Conservation (phyloP, 2,888 invertebrate species). For the Anticlea derivata region DNA sequence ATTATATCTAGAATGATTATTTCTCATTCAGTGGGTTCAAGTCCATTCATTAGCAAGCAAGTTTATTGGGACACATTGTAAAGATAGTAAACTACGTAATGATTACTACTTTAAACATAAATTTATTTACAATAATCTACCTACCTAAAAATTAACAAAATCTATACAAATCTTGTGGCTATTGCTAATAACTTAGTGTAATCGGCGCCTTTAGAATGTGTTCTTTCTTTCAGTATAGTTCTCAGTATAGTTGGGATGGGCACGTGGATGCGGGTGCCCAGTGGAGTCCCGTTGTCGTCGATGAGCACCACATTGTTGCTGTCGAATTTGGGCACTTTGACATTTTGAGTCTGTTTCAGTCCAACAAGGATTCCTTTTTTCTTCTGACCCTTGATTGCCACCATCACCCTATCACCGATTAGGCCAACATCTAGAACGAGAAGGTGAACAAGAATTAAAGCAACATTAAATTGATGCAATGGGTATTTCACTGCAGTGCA, state of each 20-base stretch:
- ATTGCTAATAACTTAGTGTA: slow-evolving; percentile 96
- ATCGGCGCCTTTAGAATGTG: slow-evolving; percentile 92
- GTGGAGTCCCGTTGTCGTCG: slow-evolving; percentile 96
- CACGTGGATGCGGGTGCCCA: slow-evolving; percentile 97
- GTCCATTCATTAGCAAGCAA: no score
- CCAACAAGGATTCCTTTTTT: slow-evolving; percentile 94
- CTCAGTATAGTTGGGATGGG: slow-evolving; percentile 96
- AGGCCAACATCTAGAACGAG: slow-evolving; percentile 78
- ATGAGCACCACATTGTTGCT: slow-evolving; percentile 98
- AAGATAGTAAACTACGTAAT: no score
- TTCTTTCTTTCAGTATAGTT: slow-evolving; percentile 92
- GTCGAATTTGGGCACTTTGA: slow-evolving; percentile 95
- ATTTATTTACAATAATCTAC: slow-evolving; percentile 47
- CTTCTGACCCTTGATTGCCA: slow-evolving; percentile 97
- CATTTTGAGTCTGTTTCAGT: slow-evolving; percentile 90
- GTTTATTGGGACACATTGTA: no score
- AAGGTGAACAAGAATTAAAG: slow-evolving; percentile 21
- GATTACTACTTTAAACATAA: slow-evolving; percentile 14
- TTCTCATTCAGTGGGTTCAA: no score
- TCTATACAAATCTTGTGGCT: slow-evolving; percentile 93
- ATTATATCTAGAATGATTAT: no score
- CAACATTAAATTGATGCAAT: no score
- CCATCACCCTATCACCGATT: slow-evolving; percentile 93
- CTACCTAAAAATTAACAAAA: slow-evolving; percentile 33
- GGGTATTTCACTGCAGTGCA: no score